A percentile compares a stretch with the other conserved stretches of the same genome.
Evolutionary conservation across 2,113 vertebrate genomes (phyloP).

Genomic region (Numenius arquata): DNA sequence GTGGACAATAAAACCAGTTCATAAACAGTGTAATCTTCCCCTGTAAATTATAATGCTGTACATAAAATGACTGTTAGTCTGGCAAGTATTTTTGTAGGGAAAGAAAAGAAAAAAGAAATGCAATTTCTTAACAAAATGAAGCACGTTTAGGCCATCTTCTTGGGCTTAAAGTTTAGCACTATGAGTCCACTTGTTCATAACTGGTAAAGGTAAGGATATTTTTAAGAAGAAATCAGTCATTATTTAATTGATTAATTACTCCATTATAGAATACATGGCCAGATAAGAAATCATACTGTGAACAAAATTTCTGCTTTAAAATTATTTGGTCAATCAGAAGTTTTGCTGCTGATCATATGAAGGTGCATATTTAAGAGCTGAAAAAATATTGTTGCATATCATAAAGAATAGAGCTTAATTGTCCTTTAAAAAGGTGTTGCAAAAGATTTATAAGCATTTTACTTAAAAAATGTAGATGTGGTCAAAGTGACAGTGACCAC

Average conservation of each 20-base stretch:
- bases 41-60: not conserved
- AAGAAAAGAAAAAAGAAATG: not conserved
- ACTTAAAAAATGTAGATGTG: not conserved
- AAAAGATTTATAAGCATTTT: not conserved
- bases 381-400: not conserved
- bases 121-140: not conserved
- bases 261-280: not conserved
- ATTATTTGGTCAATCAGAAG: not conserved
- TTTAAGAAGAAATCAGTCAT: not conserved
- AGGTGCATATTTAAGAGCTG: not conserved
- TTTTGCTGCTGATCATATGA: not conserved
- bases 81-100: accelerated
- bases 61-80: not conserved
- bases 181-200: not conserved
- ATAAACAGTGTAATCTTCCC: not conserved
- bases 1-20: not conserved
- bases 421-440: not conserved
- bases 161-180: not conserved
- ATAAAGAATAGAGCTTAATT: not conserved
- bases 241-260: not conserved
- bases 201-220: not conserved
- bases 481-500: not conserved
- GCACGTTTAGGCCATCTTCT: not conserved
- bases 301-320: not conserved
- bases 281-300: not conserved